Evolutionary conservation across 2,888 invertebrate species (phyloP), one percentile per base, ranked within the genome.

Genomic region (Acrocyrtus sp.): DNA sequence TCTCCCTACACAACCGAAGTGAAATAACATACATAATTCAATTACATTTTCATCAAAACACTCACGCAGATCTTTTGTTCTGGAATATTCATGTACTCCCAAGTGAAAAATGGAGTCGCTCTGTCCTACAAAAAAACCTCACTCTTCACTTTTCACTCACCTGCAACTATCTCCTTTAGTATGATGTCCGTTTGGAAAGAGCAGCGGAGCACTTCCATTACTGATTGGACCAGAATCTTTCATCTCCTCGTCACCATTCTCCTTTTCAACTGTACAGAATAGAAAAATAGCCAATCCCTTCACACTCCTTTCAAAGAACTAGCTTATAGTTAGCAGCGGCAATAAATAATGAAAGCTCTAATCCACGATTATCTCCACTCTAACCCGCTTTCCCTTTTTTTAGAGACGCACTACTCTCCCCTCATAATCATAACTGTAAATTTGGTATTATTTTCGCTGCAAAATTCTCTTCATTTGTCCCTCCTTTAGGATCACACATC

Each of bases 231-330:
- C 79, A n/a, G 78, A 66, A 17, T 89, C 89, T 78, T 89, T 89
- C 86, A 89, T 85, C 83, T 91, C 90, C 4, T 89, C 82, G 62
- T 88, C 87, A 0, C 87, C 88, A 80, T 87, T 88, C 84, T 91
- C 91, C 80, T 79, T 78, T 21, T 72, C 72, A 63, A 77, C 78
- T 80, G 58, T 8, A 39, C n/a, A n/a, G 12, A 17, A n/a, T 4
- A 47, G n/a, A 21, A 39, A 65, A 66, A 62, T 41, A 47, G 5
- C 8, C 19, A 29, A 17, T 4, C 6, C 4, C 26, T 56, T 29
- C n/a, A 29, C 56, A 56, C 27, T 29, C 34, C 19, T 10, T 17
- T 17, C 21, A 62, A 22, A 26, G n/a, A n/a, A n/a, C n/a, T n/a
- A n/a, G n/a, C n/a, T n/a, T n/a, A n/a, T n/a, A n/a, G 26, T 24